Evolutionary conservation across 2,113 vertebrate genomes (phyloP).

Genomic region (Cyanoramphus novaezelandiae): DNA sequence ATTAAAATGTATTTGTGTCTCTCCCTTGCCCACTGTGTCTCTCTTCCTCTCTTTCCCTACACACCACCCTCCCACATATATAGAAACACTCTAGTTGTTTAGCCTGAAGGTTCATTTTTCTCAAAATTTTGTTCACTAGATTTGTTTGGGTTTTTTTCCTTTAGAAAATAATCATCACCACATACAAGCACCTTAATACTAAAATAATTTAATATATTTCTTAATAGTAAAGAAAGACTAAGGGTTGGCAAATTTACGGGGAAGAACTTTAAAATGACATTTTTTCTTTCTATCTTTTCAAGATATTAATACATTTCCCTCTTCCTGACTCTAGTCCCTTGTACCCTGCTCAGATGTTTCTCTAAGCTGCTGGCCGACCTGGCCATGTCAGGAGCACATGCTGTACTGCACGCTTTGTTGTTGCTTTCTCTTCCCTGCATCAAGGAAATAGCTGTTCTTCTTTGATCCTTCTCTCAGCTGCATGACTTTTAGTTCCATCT

Average conservation of each 20-base stretch:
- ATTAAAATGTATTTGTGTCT: neutral
- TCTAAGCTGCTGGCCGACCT: slow-evolving; percentile 32
- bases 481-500: slow-evolving; percentile 41
- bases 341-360: slow-evolving; percentile 21
- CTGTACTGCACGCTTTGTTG: slow-evolving; percentile 22
- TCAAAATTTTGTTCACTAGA: neutral
- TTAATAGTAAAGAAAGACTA: neutral
- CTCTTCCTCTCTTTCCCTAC: neutral
- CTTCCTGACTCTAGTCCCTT: neutral
- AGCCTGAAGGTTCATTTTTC: neutral
- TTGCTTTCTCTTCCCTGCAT: slow-evolving; percentile 25
- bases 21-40: neutral
- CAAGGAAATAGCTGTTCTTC: slow-evolving; percentile 46
- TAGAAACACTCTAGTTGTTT: neutral
- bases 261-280: neutral
- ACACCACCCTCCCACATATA: neutral
- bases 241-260: neutral
- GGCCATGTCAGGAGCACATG: slow-evolving; percentile 7
- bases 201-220: neutral
- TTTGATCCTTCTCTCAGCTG: slow-evolving; percentile 55
- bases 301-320: neutral
- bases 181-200: neutral
- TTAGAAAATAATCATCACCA: neutral
- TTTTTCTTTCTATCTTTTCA: neutral
- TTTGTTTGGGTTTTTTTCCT: neutral